Evolutionary conservation across 1,140 invertebrate genomes (phyloP), one percentile per base, ranked within the genome.

Genomic region (Drosophila punjabiensis): DNA sequence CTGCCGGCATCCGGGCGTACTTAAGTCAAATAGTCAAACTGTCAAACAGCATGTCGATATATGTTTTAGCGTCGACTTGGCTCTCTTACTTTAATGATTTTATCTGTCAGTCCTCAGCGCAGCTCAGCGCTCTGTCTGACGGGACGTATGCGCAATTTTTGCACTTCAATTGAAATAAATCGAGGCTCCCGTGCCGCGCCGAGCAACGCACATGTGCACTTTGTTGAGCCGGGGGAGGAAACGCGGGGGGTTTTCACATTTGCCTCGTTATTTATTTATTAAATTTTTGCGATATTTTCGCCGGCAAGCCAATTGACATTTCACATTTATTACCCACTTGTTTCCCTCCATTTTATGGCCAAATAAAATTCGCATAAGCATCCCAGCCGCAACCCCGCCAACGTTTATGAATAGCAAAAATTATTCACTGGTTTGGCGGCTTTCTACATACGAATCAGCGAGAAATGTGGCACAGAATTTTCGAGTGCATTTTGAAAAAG

Each of bases 1-100:
- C 45, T 76, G 74, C 74, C 18, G 61, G 41, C 73, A 77, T 87
- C 79, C 83, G 75, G 81, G 69, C 70, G 61, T 67, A 79, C 78
- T 88, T 76, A 89, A 88, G 84, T 88, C 84, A 89, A 88, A 88
- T 84, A 88, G 84, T 89, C 85, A 84, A 89, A 88, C 85, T 88
- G 84, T 88, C 84, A 78, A 84, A 73, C 74, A 66, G 81, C 69
- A 81, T 89, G 78, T 84, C 85, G 85, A 77, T 77, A 81, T 75
- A 81, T 88, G 79, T 70, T 78, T 84, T 83, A 81, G 67, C 68
- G 63, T 87, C 71, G 69, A 77, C 64, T 83, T 70, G 66, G 53
- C 59, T 62, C 59, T 69, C 73, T 81, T 77, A 50, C 60, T 86
- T 66, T 84, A 89, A 88, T 89, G 85, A 89, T 89, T 89, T 84